Evolutionary conservation across 2,797 vertebrate genomes (phyloP), one percentile per base, ranked within the genome.

Genomic region (Melanotaenia boesemani): DNA sequence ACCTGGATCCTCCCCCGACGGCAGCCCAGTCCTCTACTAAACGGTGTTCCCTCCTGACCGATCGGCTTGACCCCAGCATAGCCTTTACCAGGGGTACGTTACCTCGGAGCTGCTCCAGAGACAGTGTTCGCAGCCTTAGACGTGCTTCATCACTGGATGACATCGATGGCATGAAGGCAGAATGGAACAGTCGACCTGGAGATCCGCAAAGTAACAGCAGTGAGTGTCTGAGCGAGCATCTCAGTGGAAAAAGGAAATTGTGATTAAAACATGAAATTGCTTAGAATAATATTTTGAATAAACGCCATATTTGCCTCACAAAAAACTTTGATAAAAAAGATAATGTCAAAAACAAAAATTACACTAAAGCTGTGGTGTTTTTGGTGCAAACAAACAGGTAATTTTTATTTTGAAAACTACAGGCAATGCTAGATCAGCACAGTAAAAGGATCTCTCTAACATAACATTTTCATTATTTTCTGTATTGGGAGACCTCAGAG

Each of bases 141-240:
- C 93, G 96, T 0, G 95, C 96, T 77, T 97, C 96, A 1, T 97
- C 96, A 7, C 91, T 97, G 85, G 95, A 96, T 12, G 96, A 96
- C 91, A 95, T 97, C 18, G 96, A 96, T 24, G 91, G 95, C 74
- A 95, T 95, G 88, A 94, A 94, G 86, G 88, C 85, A 0, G 93
- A 94, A 10, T 93, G 92, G 91, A 89, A 32, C 71, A 80, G 78
- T 46, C 84, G 70, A 10, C 41, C 88, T 0, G 90, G 90, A 69
- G 87, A 91, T 41, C 0, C 80, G 7, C 73, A 63, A 11, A 65
- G 52, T 34, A 69, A 79, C 88, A 94, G 91, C 90, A 92, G 94
- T 94, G 80, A 93, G 92, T 88, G 20, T 80, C 39, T 36, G 58
- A 34, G 4, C 6, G 28, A 48, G 8, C 20, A 48, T 48, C 6